Evolutionary conservation across 64 coral and sea anemone species (phyloP).

Genomic region (Stichodactyla mertensii): DNA sequence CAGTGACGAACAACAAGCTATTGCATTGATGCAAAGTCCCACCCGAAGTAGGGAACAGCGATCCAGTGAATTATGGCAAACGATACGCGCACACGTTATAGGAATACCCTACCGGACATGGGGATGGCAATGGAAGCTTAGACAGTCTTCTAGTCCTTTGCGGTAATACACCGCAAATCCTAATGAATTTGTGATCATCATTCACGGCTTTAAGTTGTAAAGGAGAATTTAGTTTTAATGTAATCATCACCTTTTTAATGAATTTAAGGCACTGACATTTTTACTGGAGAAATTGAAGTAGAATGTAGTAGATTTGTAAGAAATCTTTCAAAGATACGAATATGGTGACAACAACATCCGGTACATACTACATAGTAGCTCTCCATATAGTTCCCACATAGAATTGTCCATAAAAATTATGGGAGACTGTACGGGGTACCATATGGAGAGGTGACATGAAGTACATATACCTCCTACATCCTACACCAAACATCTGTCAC

Average conservation of each 20-base stretch:
- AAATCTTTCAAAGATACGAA: neutral
- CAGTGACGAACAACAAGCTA: too few species aligned
- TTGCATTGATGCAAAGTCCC: too few species aligned
- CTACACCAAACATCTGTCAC: neutral
- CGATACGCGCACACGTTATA: neutral
- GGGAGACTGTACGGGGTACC: too few species aligned
- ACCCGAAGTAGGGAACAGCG: too few species aligned
- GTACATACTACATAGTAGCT: too few species aligned
- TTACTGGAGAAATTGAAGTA: neutral
- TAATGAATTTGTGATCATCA: neutral
- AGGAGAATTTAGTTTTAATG: slow-evolving; percentile 19
- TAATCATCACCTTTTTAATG: slow-evolving; percentile 29
- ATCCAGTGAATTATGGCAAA: too few species aligned
- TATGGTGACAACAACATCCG: neutral
- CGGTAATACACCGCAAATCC: neutral
- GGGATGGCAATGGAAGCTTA: neutral
- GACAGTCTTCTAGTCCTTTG: neutral
- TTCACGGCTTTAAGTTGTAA: slow-evolving; percentile 18
- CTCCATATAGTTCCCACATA: too few species aligned
- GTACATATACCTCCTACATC: neutral
- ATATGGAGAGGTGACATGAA: too few species aligned
- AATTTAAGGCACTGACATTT: slow-evolving; percentile 16
- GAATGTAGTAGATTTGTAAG: slow-evolving; percentile 12
- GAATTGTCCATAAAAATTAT: too few species aligned
- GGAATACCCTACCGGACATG: neutral